Base-by-base conservation (phyloP, 1,140 invertebrate species). In the Plutomurus gul region DNA sequence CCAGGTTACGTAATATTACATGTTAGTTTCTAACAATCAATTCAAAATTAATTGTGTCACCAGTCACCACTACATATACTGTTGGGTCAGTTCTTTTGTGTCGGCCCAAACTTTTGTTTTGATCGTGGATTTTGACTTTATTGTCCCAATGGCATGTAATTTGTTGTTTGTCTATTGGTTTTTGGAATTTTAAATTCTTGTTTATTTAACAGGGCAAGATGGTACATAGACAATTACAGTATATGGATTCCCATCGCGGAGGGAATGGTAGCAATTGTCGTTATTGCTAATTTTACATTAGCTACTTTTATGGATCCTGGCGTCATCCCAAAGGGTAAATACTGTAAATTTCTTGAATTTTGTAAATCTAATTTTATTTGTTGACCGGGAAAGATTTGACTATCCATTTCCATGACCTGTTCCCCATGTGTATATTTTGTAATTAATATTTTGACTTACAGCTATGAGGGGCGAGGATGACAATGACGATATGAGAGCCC, bases 271-370 rank as follows among this genome's bases (percentile, higher is more conserved):
- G 96, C 96, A 82, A 92, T 99, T 87, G 97, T 99, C 89, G 96
- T 99, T 83, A 88, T 99, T 87, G 94, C 96, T 86, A 99, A 99
- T 91, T 98, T 99, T 88, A 95, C 95, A 83, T 89, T 99, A 86
- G 97, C 98, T 82, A 99, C 97, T 83, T 99, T 98, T 87, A 99
- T 99, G 95, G 97, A 99, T 89, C 98, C 98, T 84, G 98, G 98
- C 86, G 93, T 97, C 83, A 98, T 99, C 90, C 97, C 97, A 85
- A 97, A 95, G 94, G 96, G 96, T 98, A 90, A 75, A 3, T 27
- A 27, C 3, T 27, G 11, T 56, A 13, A 30, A 2, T 56, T 4
- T 1, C 11, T 27, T 25, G 37, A 5, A 70, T 40, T 22, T 70
- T 36, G 33, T 72, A 4, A 37, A 76, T 33, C 16, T 13, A 47